Evolutionary conservation across 1,140 invertebrate genomes (phyloP), one percentile per base, ranked within the genome.

Genomic region (Hydropsyche tenuis): DNA sequence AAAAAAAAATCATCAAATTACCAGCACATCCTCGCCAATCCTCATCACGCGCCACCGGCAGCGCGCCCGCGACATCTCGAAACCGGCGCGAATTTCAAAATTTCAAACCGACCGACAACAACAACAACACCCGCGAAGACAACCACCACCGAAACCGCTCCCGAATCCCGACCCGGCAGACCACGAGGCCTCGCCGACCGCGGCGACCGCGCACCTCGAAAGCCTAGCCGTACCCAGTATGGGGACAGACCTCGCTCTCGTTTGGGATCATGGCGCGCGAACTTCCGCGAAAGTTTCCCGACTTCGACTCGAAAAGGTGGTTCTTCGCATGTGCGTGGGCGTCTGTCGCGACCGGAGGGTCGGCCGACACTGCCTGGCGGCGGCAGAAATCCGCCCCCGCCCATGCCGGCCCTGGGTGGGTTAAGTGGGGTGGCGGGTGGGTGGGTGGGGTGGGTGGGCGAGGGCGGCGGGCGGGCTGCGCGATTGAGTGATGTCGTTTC

Each of bases 311-410:
- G n/a, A n/a, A n/a, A n/a, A n/a, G n/a, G 51, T 43, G 23, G 66
- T 48, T 51, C 4, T 30, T 18, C 30, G 37, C 23, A 30, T 45
- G 7, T 37, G 22, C 70, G 69, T 73, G 74, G 69, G 72, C 69
- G 69, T 46, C 68, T 68, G 56, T 23, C 16, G 60, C 73, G 72
- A 62, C 65, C 71, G 23, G 48, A 53, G 56, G 11, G 56, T 60
- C 56, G 22, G 22, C n/a, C 74, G 25, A 48, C 6, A 45, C 53
- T 65, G n/a, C 72, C 66, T 18, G 53, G 46, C 16, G 64, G 42
- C 63, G 56, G 56, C 25, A 45, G 30, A 16, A 14, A 25, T 1
- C 43, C 68, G 20, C 63, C 74, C 51, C 62, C n/a, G 48, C 20
- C 23, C 37, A 56, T 37, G 37, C 45, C 16, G 45, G 45, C 16